These are phyloP conservation scores for Berghia stephanieae DNA, from an alignment of 1,140 invertebrate species.

Conservation along the genomic window DNA sequence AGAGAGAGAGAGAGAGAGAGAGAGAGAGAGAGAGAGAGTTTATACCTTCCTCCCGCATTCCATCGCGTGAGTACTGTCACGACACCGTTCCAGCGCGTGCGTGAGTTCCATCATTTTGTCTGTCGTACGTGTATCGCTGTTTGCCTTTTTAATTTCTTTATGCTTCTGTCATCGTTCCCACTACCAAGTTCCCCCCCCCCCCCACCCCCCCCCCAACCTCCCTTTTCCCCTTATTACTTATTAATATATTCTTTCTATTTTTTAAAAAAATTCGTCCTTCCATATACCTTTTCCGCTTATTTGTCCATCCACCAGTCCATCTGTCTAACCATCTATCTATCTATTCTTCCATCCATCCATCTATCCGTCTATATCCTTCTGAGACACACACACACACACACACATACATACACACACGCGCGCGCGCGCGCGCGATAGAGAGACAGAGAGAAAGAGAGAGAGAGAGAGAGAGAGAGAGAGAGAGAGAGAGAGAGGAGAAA, in stretches of 20 bases:
- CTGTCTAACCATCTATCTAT: not conserved
- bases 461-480: not conserved
- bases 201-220: not conserved
- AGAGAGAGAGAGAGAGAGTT: no score
- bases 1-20: no score
- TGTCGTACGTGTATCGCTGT: no score
- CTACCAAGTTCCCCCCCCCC: not conserved
- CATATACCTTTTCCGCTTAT: no score
- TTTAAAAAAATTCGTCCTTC: no score
- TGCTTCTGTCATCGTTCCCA: no score
- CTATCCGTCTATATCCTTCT: not conserved
- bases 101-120: no score
- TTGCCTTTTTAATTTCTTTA: no score
- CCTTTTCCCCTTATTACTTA: not conserved
- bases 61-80: no score
- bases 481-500: not conserved
- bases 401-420: not conserved
- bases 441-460: not conserved
- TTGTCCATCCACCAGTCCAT: not conserved
- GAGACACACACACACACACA: slow-evolving; percentile 20
- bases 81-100: no score
- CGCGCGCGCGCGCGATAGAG: not conserved
- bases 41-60: no score
- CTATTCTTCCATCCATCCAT: not conserved
- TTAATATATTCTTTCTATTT: no score